Percentiles rank a stretch among this genome's conserved stretches.
These are phyloP conservation scores for Cercopithecus neglectus DNA, from an alignment of 2,797 vertebrate genomes.

Conservation along the genomic window DNA sequence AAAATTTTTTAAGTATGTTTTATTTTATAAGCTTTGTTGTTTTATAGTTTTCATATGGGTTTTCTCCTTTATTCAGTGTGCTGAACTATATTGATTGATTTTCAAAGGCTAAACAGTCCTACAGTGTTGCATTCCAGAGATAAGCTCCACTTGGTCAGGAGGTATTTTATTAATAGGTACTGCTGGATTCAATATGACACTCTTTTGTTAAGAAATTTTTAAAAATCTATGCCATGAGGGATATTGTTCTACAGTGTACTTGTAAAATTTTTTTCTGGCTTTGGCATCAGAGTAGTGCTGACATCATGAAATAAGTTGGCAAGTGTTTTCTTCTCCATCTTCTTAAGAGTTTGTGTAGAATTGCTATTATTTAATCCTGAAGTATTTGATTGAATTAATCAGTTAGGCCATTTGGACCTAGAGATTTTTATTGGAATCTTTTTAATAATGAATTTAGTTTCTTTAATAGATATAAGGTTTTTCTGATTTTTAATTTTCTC, in stretches of 20 bases:
- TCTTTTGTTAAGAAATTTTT: not conserved
- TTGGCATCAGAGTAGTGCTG: not conserved
- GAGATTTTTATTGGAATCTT: conserved; percentile 3
- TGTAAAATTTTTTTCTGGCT: not conserved
- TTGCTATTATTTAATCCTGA: not conserved
- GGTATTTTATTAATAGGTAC: not conserved
- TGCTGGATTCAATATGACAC: not conserved
- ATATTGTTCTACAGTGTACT: not conserved
- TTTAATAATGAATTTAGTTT: not conserved
- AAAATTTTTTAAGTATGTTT: not conserved
- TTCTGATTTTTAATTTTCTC: not conserved
- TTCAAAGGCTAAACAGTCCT: not conserved
- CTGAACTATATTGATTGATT: not conserved
- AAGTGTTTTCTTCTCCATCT: not conserved
- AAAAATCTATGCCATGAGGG: not conserved
- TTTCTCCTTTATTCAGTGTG: not conserved
- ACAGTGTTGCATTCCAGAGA: not conserved
- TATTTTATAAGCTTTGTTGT: not conserved
- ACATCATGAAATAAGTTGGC: not conserved
- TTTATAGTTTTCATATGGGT: not conserved
- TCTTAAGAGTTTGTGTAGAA: not conserved
- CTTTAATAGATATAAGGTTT: not conserved
- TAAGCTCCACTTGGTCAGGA: not conserved
- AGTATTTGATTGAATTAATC: not conserved
- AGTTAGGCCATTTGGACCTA: not conserved